Evolutionary conservation across 2,888 invertebrate genomes (phyloP), one percentile per base, ranked within the genome.

Genomic region (Esperia sulphurella): DNA sequence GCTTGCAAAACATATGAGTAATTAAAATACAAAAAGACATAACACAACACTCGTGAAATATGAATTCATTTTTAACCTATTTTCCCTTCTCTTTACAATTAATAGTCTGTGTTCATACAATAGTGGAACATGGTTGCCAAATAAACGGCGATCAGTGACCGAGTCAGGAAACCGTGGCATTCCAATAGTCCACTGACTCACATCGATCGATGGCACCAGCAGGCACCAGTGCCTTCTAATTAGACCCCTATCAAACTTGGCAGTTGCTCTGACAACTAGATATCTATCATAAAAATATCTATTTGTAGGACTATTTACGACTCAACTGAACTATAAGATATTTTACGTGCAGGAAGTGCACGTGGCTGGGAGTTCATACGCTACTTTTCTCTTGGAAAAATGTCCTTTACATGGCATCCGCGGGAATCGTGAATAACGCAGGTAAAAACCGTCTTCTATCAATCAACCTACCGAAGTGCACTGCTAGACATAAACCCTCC

Each of bases 121-220:
- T 30, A 39, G 39, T 43, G 39, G 13, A 31, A 10, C 31, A 35
- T 35, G n/a, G 35, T 35, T 35, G 55, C 63, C 59, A 58, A 67
- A 69, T 61, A 61, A 61, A 58, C 46, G 35, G 42, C 54, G 65
- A 63, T 66, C 60, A 60, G 41, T 57, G 59, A 56, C 59, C 66
- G 61, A 64, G 65, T 67, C 80, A 82, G 85, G 85, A 85, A 82
- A 75, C 75, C 62, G 66, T 65, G 53, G 68, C 83, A 84, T 86
- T 82, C 84, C 81, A 49, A 61, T 55, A 62, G 56, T 53, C 52
- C 54, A 56, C 53, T 74, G 72, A 76, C 61, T 75, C 72, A 71
- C 45, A 43, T 51, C 44, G 43, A 43, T 51, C 44, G 43, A 50
- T 49, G 45, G 45, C 21, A 21, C 21, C 21, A 21, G 21, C 43